phyloP scores from a whole-genome alignment of 2,888 invertebrate genomes.

The Alloscopus bannaensis region DNA sequence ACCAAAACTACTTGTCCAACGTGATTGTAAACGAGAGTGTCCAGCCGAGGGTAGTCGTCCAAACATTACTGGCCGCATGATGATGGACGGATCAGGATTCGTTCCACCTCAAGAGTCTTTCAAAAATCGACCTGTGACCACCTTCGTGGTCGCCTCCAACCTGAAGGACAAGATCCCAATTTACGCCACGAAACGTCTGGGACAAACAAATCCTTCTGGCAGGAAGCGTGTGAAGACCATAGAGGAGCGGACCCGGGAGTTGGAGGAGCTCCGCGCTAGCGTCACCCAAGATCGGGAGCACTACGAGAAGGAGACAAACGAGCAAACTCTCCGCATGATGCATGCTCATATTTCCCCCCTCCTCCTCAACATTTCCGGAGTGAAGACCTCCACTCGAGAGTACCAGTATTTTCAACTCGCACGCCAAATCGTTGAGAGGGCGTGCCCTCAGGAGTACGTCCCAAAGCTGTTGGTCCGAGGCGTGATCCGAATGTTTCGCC shows the following conservation, averaged over 20 bases:
- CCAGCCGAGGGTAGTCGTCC: slow-evolving; percentile 8
- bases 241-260: slow-evolving; percentile 19
- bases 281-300: background rate
- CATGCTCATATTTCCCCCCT: slow-evolving; percentile 57
- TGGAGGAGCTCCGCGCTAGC: slow-evolving; percentile 44
- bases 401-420: slow-evolving; percentile 55
- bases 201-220: too few species aligned
- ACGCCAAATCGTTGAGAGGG: slow-evolving; percentile 42
- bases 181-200: too few species aligned
- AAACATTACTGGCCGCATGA: too few species aligned
- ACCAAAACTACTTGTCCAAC: slow-evolving; percentile 29
- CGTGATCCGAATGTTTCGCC: slow-evolving; percentile 65
- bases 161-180: too few species aligned
- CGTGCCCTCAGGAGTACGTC: slow-evolving; percentile 53
- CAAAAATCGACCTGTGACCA: too few species aligned
- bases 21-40: slow-evolving; percentile 37
- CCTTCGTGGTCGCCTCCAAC: too few species aligned
- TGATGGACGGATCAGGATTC: too few species aligned
- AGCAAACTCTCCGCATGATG: slow-evolving; percentile 63
- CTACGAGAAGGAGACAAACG: slow-evolving; percentile 52
- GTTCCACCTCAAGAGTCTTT: too few species aligned
- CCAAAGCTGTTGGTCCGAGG: slow-evolving; percentile 43
- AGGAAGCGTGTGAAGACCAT: slow-evolving; percentile 21
- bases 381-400: slow-evolving; percentile 33
- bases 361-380: slow-evolving; percentile 38